Base-by-base conservation (phyloP, 2,113 vertebrate genomes). In the Galbula dea region DNA sequence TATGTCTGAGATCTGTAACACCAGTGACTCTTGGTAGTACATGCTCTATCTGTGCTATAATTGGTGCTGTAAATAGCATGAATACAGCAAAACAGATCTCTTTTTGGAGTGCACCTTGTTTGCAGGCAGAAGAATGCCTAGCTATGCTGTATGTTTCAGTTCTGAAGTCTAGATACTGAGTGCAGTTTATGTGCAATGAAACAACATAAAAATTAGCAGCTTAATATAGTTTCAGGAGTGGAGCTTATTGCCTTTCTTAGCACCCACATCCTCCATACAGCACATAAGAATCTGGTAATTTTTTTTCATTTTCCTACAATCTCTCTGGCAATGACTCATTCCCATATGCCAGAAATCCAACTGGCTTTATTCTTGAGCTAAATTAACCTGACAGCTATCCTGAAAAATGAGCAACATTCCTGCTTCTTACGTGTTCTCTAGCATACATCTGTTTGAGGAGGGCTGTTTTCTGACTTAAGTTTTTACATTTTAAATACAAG, bases 311-410 rank as follows among this genome's bases (percentile, higher is more conserved):
- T 93, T 88, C 34, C 77, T 79, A 23, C 83, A 76, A 52, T 81
- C 73, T 91, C 62, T 90, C 34, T 67, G 63, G 80, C 66, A 90
- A 1, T 95, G 96, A 96, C 81, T 96, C 96, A 96, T 84, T 93
- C 86, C 91, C 83, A 94, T 95, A 93, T 88, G 86, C 73, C 83
- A 92, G 63, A 91, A 94, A 88, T 76, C 77, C 76, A 84, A 54
- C 65, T 83, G 68, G 12, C 19, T 88, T 93, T 96, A 76, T 85
- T 52, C 66, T 86, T 93, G 61, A 83, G 88, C 91, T 81, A 88
- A 92, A 75, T 83, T 75, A 93, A 54, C 57, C 19, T 79, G 88
- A 90, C 90, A 82, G 83, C 71, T 93, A 79, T 89, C 79, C 63
- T 92, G 84, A 86, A 58, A 94, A 96, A 93, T 79, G 86, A 95